These are phyloP conservation scores for Todus mexicanus DNA, from an alignment of 2,797 vertebrate genomes.

Conservation along the genomic window DNA sequence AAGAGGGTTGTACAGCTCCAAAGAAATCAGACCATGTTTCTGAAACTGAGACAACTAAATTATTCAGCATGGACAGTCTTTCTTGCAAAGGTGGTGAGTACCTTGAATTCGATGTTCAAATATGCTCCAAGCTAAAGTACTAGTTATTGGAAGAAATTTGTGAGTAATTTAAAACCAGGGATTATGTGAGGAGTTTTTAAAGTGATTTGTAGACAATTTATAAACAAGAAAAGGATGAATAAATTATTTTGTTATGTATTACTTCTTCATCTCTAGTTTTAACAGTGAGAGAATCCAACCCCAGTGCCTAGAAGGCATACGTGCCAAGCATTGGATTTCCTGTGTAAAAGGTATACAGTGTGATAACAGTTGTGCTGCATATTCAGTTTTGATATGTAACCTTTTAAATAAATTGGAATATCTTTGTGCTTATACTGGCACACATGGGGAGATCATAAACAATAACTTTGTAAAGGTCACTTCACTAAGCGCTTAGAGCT, in stretches of 20 bases:
- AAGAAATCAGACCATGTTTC: not conserved
- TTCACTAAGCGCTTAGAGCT: conserved; percentile 54
- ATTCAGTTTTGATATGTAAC: conserved; percentile 80
- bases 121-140: not conserved
- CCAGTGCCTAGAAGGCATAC: conserved; percentile 25
- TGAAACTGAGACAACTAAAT: not conserved
- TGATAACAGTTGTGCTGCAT: conserved; percentile 73
- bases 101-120: not conserved
- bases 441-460: conserved; percentile 73
- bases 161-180: not conserved
- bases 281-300: not conserved
- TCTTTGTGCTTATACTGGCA: conserved; percentile 67
- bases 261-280: not conserved
- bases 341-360: conserved; percentile 59
- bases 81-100: not conserved
- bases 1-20: not conserved
- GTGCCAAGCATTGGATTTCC: conserved; percentile 31
- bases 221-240: not conserved
- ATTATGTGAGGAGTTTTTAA: not conserved
- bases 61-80: not conserved
- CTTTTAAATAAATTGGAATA: conserved; percentile 85
- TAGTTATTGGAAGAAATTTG: not conserved
- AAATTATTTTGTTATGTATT: not conserved
- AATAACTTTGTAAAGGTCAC: conserved; percentile 79
- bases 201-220: not conserved